Base-by-base conservation (phyloP, 1,140 invertebrate species). In the Brachionus asplanchnoidis region DNA sequence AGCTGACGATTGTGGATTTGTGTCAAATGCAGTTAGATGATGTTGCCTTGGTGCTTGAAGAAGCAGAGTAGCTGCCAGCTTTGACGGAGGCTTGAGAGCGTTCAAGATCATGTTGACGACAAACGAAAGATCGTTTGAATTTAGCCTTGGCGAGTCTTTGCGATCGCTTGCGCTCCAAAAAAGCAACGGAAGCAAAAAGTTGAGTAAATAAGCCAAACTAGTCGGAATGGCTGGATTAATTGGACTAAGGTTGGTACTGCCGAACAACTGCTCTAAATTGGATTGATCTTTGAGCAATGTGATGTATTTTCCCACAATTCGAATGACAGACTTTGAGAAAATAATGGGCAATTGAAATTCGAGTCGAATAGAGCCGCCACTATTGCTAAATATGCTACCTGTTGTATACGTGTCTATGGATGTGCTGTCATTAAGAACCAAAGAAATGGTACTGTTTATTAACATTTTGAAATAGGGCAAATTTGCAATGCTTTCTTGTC, bases 121-220 rank as follows among this genome's bases (percentile, higher is more conserved):
- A 84, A 56, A 84, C 23, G 60, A 73, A 6, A 84, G 65, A 53
- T 84, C 80, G n/a, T 5, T 53, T 84, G 80, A 70, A 68, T 84
- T 66, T 11, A 84, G 32, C 17, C 36, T 68, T 8, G 80, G 80
- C 12, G 60, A 50, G 12, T 84, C 80, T 70, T 73, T 68, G 20
- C 80, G 80, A 46, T 68, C 80, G 28, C 80, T 84, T 32, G 56
- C 60, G 26, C 56, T 68, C 80, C 80, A 84, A 53, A 84, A 46
- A 20, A 84, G 28, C n/a, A 84, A 23, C 6, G 80, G 80, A 32
- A 84, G 50, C 20, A 84, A 14, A 53, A 84, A 84, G 17, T 84
- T 66, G 3, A 84, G 12, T 12, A 84, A 68, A 84, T 84, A 68
- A 23, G 56, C 23, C 20, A 84, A 28, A 20, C 56, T 65, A 53